A percentile compares a stretch with the other conserved stretches of the same genome.
phyloP scores from a whole-genome alignment of 2,888 invertebrate species.

The Timandra comae region DNA sequence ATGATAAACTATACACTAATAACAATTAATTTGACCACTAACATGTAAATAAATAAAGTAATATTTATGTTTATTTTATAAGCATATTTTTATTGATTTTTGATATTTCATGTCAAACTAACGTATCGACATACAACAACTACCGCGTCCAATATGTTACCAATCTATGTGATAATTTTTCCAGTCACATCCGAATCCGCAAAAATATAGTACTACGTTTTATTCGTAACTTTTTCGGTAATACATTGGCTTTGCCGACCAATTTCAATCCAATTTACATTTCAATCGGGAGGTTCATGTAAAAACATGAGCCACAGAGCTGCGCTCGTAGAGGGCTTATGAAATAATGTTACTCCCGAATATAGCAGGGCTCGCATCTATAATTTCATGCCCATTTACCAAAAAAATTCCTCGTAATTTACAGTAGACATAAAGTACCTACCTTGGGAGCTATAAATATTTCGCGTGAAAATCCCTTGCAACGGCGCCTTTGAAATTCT shows the following conservation, averaged over 20 bases:
- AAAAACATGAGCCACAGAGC: slow-evolving; percentile 57
- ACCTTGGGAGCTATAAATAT: slow-evolving; percentile 38
- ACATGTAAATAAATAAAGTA: too few species aligned
- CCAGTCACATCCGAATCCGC: slow-evolving; percentile 40
- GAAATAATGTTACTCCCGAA: slow-evolving; percentile 51
- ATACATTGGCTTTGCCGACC: slow-evolving; percentile 58
- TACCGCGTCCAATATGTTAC: slow-evolving; percentile 18
- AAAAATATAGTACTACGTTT: slow-evolving; percentile 39
- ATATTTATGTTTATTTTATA: too few species aligned
- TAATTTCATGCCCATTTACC: slow-evolving; percentile 30
- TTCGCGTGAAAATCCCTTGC: slow-evolving; percentile 28
- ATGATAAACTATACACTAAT: too few species aligned
- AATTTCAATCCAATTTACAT: slow-evolving; percentile 67
- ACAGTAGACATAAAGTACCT: slow-evolving; percentile 31
- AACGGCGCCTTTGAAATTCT: slow-evolving; percentile 29
- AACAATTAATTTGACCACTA: too few species aligned
- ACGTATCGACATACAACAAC: too few species aligned
- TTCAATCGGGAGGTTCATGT: slow-evolving; percentile 64
- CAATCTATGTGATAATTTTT: slow-evolving; percentile 34
- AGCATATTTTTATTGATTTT: too few species aligned
- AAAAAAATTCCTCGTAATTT: slow-evolving; percentile 42
- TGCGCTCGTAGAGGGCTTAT: slow-evolving; percentile 43
- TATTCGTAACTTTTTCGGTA: slow-evolving; percentile 43
- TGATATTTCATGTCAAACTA: too few species aligned
- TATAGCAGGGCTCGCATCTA: slow-evolving; percentile 22